Evolutionary conservation across 2,113 vertebrate genomes (phyloP), one percentile per base, ranked within the genome.

Genomic region (Alces alces): DNA sequence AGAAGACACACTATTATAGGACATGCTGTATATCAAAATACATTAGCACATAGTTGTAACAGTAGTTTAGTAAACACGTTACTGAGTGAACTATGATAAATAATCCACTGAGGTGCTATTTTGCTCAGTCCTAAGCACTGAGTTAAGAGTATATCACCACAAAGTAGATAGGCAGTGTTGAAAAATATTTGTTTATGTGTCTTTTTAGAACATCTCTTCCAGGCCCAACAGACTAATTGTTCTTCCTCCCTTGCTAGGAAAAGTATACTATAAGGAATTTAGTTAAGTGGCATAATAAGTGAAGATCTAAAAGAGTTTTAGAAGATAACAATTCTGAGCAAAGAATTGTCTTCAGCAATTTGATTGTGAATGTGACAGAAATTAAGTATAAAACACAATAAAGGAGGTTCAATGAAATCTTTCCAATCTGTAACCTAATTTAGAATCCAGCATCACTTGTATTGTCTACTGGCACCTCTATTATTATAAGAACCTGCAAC

Each of bases 51-150:
- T 97, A 97, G 89, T 98, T 98, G 86, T 97, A 99, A 98, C 98
- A 98, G 87, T 97, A 97, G 98, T 94, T 98, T 98, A 98, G 98
- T 98, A 98, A 99, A 98, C 98, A 98, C 86, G 98, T 98, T 98
- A 95, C 97, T 96, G 98, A 98, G 95, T 96, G 97, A 98, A 98
- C 98, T 98, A 98, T 98, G 98, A 99, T 98, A 99, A 98, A 97
- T 98, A 98, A 99, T 98, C 97, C 98, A 99, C 98, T 1, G 87
- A 98, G 98, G 98, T 97, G 96, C 97, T 94, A 94, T 99, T 99
- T 98, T 91, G 92, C 73, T 96, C 98, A 98, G 96, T 98, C 97
- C 90, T 97, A 98, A 98, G 97, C 98, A 97, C 97, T 66, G 96
- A 98, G 95, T 98, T 98, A 98, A 98, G 95, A 98, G 95, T 97